Evolutionary conservation across 2,113 vertebrate genomes (phyloP).

Genomic region (Lonchura striata): DNA sequence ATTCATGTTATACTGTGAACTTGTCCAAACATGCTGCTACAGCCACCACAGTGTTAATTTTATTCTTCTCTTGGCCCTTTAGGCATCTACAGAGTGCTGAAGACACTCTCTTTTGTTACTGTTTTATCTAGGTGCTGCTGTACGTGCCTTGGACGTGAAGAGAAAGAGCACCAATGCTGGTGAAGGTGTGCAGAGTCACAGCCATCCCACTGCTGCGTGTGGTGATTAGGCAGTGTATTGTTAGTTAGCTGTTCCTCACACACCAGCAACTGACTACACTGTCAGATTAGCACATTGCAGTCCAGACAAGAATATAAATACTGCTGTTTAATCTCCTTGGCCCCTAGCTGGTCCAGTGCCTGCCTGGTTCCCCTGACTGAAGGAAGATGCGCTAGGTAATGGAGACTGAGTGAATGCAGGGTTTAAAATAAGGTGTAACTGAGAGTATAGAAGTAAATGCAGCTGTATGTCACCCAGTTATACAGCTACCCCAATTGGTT

Average conservation of each 20-base stretch:
- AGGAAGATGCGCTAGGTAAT: neutral
- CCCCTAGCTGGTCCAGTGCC: neutral
- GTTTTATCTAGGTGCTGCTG: neutral
- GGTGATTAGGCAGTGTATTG: constrained; percentile 81
- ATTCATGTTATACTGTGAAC: neutral
- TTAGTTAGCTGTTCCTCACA: constrained; percentile 76
- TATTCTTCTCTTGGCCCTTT: neutral
- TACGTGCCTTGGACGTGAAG: neutral
- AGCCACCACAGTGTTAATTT: neutral
- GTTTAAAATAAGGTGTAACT: neutral
- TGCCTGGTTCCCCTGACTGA: neutral
- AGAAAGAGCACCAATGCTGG: neutral
- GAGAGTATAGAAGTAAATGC: neutral
- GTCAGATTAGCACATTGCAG: constrained; percentile 56
- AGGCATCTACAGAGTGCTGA: neutral
- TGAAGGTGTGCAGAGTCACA: neutral
- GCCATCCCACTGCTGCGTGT: neutral
- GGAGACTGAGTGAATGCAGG: neutral
- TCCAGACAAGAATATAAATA: neutral
- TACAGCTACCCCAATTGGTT: neutral
- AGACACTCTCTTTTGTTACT: neutral
- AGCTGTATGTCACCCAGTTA: neutral
- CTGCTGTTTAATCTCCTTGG: neutral
- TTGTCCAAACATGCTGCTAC: neutral
- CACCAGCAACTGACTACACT: constrained; percentile 69